These are phyloP conservation scores for Semnornis frantzii DNA, from an alignment of 2,113 vertebrate species.

Conservation along the genomic window DNA sequence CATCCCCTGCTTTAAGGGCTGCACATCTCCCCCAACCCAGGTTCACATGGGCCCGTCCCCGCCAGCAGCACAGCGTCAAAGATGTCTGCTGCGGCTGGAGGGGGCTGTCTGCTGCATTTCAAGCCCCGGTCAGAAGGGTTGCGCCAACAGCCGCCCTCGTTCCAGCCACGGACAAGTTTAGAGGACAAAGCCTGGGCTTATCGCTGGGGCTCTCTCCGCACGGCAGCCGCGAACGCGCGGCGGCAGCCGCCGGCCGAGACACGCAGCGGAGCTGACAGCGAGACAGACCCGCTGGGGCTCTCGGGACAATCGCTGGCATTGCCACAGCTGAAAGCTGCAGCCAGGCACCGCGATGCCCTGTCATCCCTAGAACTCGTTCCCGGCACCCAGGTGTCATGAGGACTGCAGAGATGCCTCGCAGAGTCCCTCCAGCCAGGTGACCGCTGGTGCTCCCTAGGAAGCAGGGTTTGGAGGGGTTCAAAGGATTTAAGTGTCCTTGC, in stretches of 20 bases:
- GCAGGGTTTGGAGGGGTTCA: accelerated
- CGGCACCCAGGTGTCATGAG: accelerated
- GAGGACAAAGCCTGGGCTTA: background rate
- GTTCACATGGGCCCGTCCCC: accelerated
- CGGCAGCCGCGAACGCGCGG: background rate
- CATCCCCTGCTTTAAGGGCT: background rate
- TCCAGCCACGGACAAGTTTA: background rate
- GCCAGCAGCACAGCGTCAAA: background rate
- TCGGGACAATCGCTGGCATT: background rate
- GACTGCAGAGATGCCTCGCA: accelerated
- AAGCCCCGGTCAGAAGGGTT: background rate
- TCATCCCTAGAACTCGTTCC: background rate
- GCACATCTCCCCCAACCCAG: accelerated
- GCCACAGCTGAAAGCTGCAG: background rate
- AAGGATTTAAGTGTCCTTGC: background rate
- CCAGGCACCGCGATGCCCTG: background rate
- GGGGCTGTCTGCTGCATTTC: background rate
- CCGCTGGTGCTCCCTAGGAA: accelerated
- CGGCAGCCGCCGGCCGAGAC: background rate
- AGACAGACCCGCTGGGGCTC: background rate
- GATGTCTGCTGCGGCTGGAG: background rate
- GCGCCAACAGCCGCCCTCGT: accelerated
- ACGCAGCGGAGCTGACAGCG: background rate
- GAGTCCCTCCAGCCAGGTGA: background rate
- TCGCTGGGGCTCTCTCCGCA: accelerated